Percentiles rank a stretch among this genome's conserved stretches.
Evolutionary conservation across 1,140 invertebrate species (phyloP).

Genomic region (Acromyrmex echinatior): DNA sequence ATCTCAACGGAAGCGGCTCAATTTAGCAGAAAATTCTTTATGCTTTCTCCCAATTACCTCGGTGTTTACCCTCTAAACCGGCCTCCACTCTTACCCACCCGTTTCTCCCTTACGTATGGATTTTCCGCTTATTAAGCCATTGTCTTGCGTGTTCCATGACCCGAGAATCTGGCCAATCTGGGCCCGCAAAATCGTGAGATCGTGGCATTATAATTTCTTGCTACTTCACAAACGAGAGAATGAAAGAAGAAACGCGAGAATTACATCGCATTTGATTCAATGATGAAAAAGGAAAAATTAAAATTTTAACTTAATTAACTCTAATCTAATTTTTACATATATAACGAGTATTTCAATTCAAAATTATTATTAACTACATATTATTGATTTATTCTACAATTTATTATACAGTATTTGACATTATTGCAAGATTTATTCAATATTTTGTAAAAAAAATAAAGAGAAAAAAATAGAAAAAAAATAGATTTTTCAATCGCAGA

Average conservation of each 20-base stretch:
- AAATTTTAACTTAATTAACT: background rate
- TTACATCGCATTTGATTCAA: background rate
- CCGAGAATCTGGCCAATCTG: slow-evolving; percentile 51
- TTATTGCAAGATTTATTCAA: background rate
- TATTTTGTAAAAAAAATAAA: background rate
- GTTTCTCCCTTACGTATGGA: slow-evolving; percentile 12
- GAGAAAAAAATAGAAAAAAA: background rate
- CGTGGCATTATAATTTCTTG: slow-evolving; percentile 26
- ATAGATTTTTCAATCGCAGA: too few relatives aligned
- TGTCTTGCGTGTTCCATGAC: slow-evolving; percentile 46
- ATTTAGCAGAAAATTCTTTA: slow-evolving; percentile 83
- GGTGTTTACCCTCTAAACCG: slow-evolving; percentile 71
- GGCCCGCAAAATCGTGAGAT: slow-evolving; percentile 26
- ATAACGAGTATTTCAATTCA: background rate
- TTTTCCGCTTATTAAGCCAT: slow-evolving; percentile 59
- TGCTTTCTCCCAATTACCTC: slow-evolving; percentile 79
- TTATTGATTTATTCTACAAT: background rate
- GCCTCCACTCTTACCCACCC: slow-evolving; percentile 14
- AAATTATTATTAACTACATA: background rate
- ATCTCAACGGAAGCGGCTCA: slow-evolving; percentile 78
- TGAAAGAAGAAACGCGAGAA: background rate
- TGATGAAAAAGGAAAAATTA: background rate
- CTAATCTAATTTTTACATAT: background rate
- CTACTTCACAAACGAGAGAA: background rate
- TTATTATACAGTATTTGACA: background rate